Conservation (phyloP, 2,888 invertebrate species). For the Alsophila aescularia region DNA sequence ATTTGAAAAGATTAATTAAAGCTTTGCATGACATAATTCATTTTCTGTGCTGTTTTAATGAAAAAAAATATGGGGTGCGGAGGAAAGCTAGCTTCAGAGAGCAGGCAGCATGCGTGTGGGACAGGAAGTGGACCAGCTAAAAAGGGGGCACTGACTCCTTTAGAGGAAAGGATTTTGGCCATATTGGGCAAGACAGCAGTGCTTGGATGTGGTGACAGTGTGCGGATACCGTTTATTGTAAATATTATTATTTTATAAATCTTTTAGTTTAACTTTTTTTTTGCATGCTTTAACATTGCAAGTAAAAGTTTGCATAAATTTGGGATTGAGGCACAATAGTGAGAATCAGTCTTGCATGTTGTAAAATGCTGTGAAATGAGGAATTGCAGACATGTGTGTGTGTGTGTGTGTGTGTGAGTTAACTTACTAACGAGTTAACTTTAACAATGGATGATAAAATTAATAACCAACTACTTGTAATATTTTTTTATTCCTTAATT, state of each 20-base stretch:
- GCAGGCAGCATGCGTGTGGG: neutral
- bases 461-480: too few species aligned
- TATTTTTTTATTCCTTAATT: too few species aligned
- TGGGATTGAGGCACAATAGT: too few species aligned
- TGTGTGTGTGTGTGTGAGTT: too few species aligned
- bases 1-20: too few species aligned
- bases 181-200: neutral
- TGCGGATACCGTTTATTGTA: neutral
- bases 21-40: neutral
- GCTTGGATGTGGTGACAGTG: neutral
- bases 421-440: too few species aligned
- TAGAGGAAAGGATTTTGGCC: neutral
- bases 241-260: neutral
- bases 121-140: neutral
- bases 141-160: neutral
- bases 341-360: too few species aligned
- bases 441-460: too few species aligned
- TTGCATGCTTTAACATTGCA: too few species aligned
- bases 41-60: neutral
- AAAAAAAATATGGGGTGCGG: neutral
- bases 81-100: neutral
- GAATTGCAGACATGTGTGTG: too few species aligned
- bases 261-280: neutral
- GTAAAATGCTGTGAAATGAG: too few species aligned
- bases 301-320: too few species aligned